Base-by-base conservation (phyloP, 2,888 invertebrate species). In the Drosophila anomelani region DNA sequence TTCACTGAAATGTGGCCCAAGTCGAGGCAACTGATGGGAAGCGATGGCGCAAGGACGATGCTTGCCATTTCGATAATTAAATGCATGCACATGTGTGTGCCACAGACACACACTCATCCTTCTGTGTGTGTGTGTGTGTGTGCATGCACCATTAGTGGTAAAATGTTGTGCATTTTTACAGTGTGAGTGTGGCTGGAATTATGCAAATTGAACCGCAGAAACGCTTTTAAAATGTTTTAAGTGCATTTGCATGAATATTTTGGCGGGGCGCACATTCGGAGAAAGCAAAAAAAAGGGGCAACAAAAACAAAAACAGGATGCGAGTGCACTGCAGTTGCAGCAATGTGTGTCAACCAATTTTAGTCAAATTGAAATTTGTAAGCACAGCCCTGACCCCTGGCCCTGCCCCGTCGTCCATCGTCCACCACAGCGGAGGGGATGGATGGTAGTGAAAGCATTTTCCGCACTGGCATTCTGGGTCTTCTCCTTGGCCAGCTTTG, bases 161-260 rank as follows among this genome's bases (percentile, higher is more conserved):
- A 85, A 85, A 89, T 85, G 85, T 87, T 89, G 85, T 89, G 77
- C 82, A 89, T 89, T 85, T 85, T 89, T 89, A 81, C 82, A 87
- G 82, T 87, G 89, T 78, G 67, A 68, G 67, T 68, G 67, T 47
- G 56, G 77, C 88, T 85, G 82, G 88, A 88, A 85, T 85, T 85
- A 85, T 85, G 85, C 89, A 89, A 85, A 89, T 85, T 89, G 89
- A 85, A 88, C 85, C 85, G 85, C 89, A 85, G 80, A 85, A 84
- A 85, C 85, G 85, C 85, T 89, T 85, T 85, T 89, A 89, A 85
- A 85, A 85, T 85, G 85, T 85, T 85, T 85, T 85, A 85, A 88
- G 88, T 85, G 89, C 89, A 85, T 85, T 85, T 89, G 85, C 85
- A 88, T 89, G 88, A 85, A 89, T 85, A 89, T 89, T 84, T 83